Evolutionary conservation across 2,113 vertebrate species (phyloP).

Genomic region (Chamaea fasciata): DNA sequence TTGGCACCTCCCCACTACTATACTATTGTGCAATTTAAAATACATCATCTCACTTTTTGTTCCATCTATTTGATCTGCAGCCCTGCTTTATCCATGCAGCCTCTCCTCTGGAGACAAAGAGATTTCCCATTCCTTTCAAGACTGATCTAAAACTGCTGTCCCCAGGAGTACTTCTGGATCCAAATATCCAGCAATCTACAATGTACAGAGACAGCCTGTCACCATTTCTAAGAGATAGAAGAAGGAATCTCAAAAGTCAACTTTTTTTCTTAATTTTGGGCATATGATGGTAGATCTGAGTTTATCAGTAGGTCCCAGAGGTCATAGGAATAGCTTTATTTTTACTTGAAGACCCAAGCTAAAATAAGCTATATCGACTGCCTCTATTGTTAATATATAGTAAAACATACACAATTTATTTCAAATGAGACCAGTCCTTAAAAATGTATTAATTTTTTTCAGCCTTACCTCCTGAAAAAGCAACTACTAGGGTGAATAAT

Average conservation of each 20-base stretch:
- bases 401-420: not conserved
- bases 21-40: conserved; percentile 21
- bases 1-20: conserved; percentile 5
- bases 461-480: not conserved
- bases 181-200: not conserved
- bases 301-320: not conserved
- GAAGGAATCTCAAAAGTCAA: not conserved
- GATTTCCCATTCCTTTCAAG: not conserved
- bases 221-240: not conserved
- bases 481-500: not conserved
- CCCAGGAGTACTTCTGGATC: not conserved
- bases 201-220: not conserved
- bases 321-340: not conserved
- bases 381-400: not conserved
- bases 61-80: conserved; percentile 10
- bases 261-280: not conserved
- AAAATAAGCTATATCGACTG: not conserved
- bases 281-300: not conserved
- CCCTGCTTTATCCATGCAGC: not conserved
- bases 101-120: not conserved
- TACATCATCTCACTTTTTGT: not conserved
- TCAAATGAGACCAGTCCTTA: not conserved
- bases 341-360: not conserved
- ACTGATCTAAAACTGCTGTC: not conserved
- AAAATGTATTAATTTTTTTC: not conserved